phyloP scores from a whole-genome alignment of 2,888 invertebrate genomes.

The Morpho deidamia region DNA sequence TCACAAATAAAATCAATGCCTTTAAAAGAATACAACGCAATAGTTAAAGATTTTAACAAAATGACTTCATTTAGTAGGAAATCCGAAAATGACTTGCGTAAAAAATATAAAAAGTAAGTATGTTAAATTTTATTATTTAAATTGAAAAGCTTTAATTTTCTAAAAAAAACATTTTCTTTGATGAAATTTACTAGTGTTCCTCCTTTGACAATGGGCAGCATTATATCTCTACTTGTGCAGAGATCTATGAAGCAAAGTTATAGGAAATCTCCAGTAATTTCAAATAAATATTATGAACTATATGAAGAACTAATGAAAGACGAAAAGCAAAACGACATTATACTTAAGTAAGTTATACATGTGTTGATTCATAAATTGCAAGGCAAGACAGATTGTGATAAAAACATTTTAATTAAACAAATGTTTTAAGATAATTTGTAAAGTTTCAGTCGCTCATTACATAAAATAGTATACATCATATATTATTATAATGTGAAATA shows the following conservation, averaged over 20 bases:
- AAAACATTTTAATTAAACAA: too few relatives aligned
- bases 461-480: too few relatives aligned
- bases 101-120: constrained; percentile 77
- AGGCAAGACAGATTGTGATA: too few relatives aligned
- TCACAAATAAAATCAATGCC: constrained; percentile 50
- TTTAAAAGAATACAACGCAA: constrained; percentile 66
- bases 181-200: constrained; percentile 71
- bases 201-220: constrained; percentile 82
- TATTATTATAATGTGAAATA: too few relatives aligned
- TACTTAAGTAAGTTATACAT: constrained; percentile 78
- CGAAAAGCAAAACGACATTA: constrained; percentile 76
- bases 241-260: constrained; percentile 81
- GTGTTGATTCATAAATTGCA: not conserved
- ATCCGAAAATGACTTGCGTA: constrained; percentile 77
- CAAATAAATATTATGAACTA: constrained; percentile 73
- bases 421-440: too few relatives aligned
- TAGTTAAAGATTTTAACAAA: constrained; percentile 75
- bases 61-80: constrained; percentile 78
- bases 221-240: constrained; percentile 82
- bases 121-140: not conserved
- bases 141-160: not conserved
- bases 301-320: constrained; percentile 71
- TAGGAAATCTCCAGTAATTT: constrained; percentile 76
- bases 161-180: not conserved
- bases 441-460: too few relatives aligned